Percentiles rank a stretch among this genome's conserved stretches.
Conservation (phyloP, 1,140 invertebrate species). For the Anastatus disparis region DNA sequence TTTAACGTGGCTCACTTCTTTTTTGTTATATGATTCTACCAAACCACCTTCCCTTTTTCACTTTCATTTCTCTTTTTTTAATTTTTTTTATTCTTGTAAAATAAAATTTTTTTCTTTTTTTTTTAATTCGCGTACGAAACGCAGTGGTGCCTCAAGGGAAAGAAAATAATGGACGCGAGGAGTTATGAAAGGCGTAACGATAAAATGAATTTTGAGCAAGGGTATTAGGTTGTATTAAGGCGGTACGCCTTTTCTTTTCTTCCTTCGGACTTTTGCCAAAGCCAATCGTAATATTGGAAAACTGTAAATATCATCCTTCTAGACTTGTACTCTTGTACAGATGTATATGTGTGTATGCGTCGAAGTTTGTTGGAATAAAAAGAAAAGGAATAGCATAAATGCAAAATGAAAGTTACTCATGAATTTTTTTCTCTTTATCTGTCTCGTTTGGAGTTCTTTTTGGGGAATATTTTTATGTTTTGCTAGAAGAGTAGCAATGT, state of each 20-base stretch:
- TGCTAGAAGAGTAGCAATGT: no score
- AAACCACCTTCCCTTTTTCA: background rate
- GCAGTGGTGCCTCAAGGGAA: background rate
- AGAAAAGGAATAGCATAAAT: background rate
- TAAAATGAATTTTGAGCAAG: slow-evolving; percentile 51
- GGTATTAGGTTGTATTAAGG: slow-evolving; percentile 44
- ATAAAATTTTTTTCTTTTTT: background rate
- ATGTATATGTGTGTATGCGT: background rate
- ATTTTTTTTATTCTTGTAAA: no score
- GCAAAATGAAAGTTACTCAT: background rate
- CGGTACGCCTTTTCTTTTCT: background rate
- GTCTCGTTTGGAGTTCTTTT: background rate
- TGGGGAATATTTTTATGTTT: background rate
- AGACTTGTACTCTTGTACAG: background rate
- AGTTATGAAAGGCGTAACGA: slow-evolving; percentile 1
- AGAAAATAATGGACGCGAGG: background rate
- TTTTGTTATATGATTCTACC: background rate
- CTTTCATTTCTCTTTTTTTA: no score
- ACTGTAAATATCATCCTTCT: slow-evolving; percentile 47
- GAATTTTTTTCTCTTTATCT: no score
- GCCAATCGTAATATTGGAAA: slow-evolving; percentile 48
- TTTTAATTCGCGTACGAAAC: no score
- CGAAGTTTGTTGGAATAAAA: background rate
- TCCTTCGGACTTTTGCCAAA: background rate
- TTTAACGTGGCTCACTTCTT: no score